Evolutionary conservation across 2,888 invertebrate species (phyloP).

Genomic region (Eupithecia tripunctaria): DNA sequence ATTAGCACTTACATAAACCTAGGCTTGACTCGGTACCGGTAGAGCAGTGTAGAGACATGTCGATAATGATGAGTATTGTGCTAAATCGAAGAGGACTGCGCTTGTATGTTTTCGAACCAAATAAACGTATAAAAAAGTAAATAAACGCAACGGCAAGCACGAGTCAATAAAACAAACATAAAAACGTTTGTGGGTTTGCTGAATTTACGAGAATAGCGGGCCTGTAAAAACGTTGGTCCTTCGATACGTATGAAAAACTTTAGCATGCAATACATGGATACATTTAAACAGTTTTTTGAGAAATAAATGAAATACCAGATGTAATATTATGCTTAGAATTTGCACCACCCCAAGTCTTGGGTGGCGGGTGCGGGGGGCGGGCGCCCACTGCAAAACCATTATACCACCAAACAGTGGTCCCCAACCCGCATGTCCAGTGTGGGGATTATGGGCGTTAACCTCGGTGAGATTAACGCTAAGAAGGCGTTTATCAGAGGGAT

Average conservation of each 20-base stretch:
- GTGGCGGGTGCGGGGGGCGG: too few relatives aligned
- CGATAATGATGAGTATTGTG: background rate
- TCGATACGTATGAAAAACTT: constrained; percentile 9
- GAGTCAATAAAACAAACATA: constrained; percentile 15
- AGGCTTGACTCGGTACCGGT: background rate
- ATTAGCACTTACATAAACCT: too few relatives aligned
- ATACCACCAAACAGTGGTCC: too few relatives aligned
- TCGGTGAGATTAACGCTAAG: too few relatives aligned
- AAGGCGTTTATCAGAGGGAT: too few relatives aligned
- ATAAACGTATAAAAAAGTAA: constrained; percentile 7
- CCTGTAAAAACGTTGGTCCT: constrained; percentile 2
- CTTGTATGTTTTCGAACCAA: background rate
- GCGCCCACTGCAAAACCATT: too few relatives aligned
- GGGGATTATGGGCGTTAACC: too few relatives aligned
- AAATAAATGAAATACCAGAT: background rate
- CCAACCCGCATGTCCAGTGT: too few relatives aligned
- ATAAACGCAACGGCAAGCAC: constrained; percentile 3
- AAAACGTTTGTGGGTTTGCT: constrained; percentile 9
- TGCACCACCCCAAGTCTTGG: too few relatives aligned
- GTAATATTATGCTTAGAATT: too few relatives aligned
- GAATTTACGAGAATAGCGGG: constrained; percentile 2
- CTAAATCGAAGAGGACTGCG: background rate
- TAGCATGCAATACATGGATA: background rate
- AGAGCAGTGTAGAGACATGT: background rate
- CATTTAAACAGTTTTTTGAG: background rate